These are phyloP conservation scores for Drosophila longiperda DNA, from an alignment of 2,888 invertebrate species.

Conservation along the genomic window DNA sequence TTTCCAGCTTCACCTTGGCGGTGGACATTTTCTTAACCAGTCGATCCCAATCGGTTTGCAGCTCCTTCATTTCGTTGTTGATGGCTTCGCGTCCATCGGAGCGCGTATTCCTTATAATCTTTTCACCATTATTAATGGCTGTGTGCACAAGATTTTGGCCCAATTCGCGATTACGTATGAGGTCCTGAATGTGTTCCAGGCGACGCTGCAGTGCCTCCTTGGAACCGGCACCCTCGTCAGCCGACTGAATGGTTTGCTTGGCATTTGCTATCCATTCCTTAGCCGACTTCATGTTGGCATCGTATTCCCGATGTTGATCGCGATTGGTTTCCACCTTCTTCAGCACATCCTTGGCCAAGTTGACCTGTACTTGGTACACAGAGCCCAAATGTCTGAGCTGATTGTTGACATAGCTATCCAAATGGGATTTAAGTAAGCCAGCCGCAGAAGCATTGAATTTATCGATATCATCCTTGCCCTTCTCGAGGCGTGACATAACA, in stretches of 20 bases:
- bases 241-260: conserved; percentile 91
- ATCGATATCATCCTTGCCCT: conserved; percentile 93
- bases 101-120: conserved; percentile 93
- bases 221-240: conserved; percentile 92
- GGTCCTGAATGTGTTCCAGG: conserved; percentile 91
- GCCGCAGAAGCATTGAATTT: conserved; percentile 92
- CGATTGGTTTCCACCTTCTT: conserved; percentile 95
- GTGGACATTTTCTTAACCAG: conserved; percentile 96
- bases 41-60: conserved; percentile 96
- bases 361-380: conserved; percentile 94
- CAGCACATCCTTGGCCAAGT: conserved; percentile 94
- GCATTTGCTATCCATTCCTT: conserved; percentile 95
- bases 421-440: conserved; percentile 91
- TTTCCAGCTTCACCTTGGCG: conserved; percentile 95
- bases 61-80: conserved; percentile 93
- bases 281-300: conserved; percentile 90
- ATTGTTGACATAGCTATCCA: conserved; percentile 94
- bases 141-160: conserved; percentile 94
- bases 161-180: conserved; percentile 92
- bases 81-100: conserved; percentile 96
- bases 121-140: conserved; percentile 95
- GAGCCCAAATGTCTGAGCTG: conserved; percentile 94
- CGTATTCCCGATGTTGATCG: conserved; percentile 93
- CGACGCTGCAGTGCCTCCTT: conserved; percentile 93
- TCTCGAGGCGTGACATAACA: conserved; percentile 90